These are phyloP conservation scores for Belonocnema kinseyi DNA, from an alignment of 1,140 invertebrate species.

Conservation along the genomic window DNA sequence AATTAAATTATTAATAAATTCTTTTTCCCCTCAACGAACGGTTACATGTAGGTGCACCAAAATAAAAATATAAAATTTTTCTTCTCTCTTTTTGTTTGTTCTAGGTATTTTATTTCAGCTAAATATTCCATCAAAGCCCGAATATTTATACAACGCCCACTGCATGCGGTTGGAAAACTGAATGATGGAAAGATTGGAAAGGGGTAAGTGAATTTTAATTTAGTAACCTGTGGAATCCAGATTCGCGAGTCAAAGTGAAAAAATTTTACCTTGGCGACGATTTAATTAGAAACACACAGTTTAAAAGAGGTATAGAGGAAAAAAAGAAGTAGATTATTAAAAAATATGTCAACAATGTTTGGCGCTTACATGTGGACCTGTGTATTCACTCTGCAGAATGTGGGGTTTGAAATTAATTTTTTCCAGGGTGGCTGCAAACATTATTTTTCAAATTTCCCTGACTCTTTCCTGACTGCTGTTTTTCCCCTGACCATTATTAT, in stretches of 20 bases:
- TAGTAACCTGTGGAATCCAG: conserved; percentile 2
- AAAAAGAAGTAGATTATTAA: background rate
- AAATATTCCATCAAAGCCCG: conserved; percentile 9
- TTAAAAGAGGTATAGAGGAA: background rate
- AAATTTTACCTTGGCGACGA: conserved; percentile 1
- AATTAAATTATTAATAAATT: no score
- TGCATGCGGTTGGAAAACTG: background rate
- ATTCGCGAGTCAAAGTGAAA: conserved; percentile 19
- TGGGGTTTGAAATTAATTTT: background rate
- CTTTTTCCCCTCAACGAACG: no score
- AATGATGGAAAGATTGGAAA: conserved; percentile 18
- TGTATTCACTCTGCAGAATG: background rate
- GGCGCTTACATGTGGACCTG: background rate
- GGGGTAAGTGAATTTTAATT: conserved; percentile 29
- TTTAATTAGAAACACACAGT: conserved; percentile 15
- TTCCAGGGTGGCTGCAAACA: no score
- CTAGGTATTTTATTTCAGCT: background rate
- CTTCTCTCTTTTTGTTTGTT: background rate
- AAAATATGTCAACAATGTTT: conserved; percentile 24
- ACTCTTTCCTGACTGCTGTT: background rate
- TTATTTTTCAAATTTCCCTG: no score
- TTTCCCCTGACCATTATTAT: no score
- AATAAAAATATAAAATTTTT: background rate
- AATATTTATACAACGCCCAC: conserved; percentile 12
- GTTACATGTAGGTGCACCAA: no score